Percentiles rank a stretch among this genome's conserved stretches.
phyloP scores from a whole-genome alignment of 2,888 invertebrate species.

The Mimachlamys varia region DNA sequence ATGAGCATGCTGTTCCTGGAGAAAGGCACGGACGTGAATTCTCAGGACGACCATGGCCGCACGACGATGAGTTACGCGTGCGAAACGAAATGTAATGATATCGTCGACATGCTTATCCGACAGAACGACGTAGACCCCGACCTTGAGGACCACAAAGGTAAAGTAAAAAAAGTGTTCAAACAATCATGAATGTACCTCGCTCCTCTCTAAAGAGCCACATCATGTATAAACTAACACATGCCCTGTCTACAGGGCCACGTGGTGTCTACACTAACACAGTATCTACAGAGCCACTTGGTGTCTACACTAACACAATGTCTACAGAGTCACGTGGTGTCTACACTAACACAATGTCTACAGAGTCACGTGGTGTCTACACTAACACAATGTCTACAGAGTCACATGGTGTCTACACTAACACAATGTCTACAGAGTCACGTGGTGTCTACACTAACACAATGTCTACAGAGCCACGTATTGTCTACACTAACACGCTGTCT shows the following conservation, averaged over 20 bases:
- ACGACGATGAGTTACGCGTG: slow-evolving; percentile 79
- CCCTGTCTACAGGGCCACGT: neutral
- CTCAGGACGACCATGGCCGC: slow-evolving; percentile 73
- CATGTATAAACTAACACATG: neutral
- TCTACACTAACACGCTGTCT: neutral
- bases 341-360: neutral
- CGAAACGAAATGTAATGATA: slow-evolving; percentile 77
- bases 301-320: neutral
- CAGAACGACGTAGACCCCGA: slow-evolving; percentile 78
- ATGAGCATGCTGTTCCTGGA: slow-evolving; percentile 72
- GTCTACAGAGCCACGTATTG: neutral
- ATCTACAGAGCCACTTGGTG: neutral
- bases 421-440: neutral
- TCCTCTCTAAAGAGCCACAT: neutral
- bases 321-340: too few species aligned
- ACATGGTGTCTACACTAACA: neutral
- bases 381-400: neutral
- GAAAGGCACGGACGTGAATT: slow-evolving; percentile 76
- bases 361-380: neutral
- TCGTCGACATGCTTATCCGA: slow-evolving; percentile 76
- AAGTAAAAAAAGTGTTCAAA: neutral
- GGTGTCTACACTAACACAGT: neutral
- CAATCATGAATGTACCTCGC: too few species aligned
- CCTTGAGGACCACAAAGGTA: slow-evolving; percentile 75
- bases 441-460: too few species aligned